phyloP scores from a whole-genome alignment of 2,888 invertebrate species.

The Spodoptera exigua region DNA sequence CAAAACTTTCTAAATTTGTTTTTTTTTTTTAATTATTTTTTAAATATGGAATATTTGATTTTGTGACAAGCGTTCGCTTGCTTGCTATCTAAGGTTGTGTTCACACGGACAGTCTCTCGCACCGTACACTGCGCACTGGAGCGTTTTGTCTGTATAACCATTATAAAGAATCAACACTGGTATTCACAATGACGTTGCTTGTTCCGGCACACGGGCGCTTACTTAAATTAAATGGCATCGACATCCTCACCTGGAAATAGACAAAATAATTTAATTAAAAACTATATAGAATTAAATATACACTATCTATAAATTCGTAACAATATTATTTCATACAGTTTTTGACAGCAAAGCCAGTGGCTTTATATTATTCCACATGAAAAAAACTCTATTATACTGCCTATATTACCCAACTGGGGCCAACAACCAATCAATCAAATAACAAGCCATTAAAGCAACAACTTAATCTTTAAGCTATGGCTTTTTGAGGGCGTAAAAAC shows the following conservation, averaged over 20 bases:
- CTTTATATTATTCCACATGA: too few species aligned
- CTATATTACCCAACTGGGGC: too few species aligned
- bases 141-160: constrained; percentile 59
- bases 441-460: too few species aligned
- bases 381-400: too few species aligned
- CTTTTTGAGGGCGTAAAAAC: too few species aligned
- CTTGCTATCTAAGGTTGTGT: constrained; percentile 74
- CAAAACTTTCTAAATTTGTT: constrained; percentile 78
- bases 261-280: constrained; percentile 10
- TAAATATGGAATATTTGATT: constrained; percentile 87
- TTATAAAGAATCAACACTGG: constrained; percentile 73
- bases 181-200: constrained; percentile 73
- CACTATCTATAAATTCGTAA: too few species aligned
- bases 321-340: too few species aligned
- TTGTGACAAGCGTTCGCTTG: constrained; percentile 67
- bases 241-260: constrained; percentile 82
- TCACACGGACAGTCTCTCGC: constrained; percentile 61
- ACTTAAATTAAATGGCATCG: constrained; percentile 89
- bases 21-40: constrained; percentile 60
- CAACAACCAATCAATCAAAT: too few species aligned
- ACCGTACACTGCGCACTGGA: constrained; percentile 54
- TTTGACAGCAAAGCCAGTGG: too few species aligned
- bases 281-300: background rate
- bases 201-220: constrained; percentile 82
- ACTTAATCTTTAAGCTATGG: too few species aligned